Evolutionary conservation across 2,797 vertebrate species (phyloP), one percentile per base, ranked within the genome.

Genomic region (Champsocephalus gunnari): DNA sequence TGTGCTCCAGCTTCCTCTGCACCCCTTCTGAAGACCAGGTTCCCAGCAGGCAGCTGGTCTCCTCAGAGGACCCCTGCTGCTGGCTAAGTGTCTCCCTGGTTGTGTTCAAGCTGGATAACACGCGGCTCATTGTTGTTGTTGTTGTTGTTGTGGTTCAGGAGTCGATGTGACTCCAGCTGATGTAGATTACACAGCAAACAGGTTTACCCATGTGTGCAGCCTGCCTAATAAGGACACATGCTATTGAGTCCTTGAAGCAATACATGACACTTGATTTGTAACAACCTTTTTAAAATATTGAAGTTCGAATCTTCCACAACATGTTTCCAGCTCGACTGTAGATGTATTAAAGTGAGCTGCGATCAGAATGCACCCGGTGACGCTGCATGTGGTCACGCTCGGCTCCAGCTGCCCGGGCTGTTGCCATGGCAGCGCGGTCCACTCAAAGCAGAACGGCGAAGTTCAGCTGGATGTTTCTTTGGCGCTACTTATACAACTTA

Each of bases 311-410:
- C 49, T 16, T 41, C 4, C 1, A 55, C 47, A 12, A 41, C 21
- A 28, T 19, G 0, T 9, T 17, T 56, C n/a, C 19, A 19, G n/a
- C n/a, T 13, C 21, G 14, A 19, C 3, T 43, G 6, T 0, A 43
- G 14, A 45, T 38, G 58, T 49, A 9, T 11, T 32, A 17, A 50
- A 47, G 56, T 71, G 72, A 47, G 51, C 47, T 56, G 13, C 32
- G 12, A 63, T 77, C 63, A 70, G 57, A 48, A 55, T 8, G 0
- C 24, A 62, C 55, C 53, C 28, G 10, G 76, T 48, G 54, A 14
- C 48, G 43, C 47, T 38, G 48, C 47, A 9, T 9, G 50, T 55
- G 43, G 41, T 14, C 61, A 34, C 12, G 47, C 54, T 16, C 14
- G 34, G 43, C 17, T 32, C 2, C 34, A 38, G 8, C 34, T 16